A percentile compares a stretch with the other conserved stretches of the same genome.
These are phyloP conservation scores for Oriolus oriolus DNA, from an alignment of 2,113 vertebrate genomes.

Conservation along the genomic window DNA sequence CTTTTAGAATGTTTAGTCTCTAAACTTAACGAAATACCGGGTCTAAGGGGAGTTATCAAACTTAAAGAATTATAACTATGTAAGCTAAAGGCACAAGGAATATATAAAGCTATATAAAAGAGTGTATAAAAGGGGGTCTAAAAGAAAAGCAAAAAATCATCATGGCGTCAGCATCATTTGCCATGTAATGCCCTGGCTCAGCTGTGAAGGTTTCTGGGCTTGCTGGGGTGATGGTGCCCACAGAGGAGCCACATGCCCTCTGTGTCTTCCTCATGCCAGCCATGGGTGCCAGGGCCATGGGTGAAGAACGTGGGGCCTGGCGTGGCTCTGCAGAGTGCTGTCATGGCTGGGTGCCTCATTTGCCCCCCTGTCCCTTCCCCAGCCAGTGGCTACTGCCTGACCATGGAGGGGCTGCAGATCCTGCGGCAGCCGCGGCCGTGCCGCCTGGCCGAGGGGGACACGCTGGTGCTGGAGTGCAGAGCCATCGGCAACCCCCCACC, in stretches of 20 bases:
- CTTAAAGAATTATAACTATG: too few species aligned
- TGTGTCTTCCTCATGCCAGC: not conserved
- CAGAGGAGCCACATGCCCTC: not conserved
- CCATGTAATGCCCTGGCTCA: not conserved
- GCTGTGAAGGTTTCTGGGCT: not conserved
- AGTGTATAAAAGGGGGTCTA: too few species aligned
- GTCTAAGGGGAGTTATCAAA: too few species aligned
- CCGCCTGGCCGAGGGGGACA: conserved; percentile 73
- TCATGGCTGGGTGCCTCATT: not conserved
- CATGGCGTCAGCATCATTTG: too few species aligned
- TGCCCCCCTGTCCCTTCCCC: not conserved
- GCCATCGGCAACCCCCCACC: conserved; percentile 77
- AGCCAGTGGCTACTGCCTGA: conserved; percentile 62
- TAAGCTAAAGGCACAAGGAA: too few species aligned
- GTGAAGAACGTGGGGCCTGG: not conserved
- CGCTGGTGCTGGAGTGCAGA: conserved; percentile 71
- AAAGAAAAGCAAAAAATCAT: too few species aligned
- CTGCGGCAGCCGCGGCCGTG: conserved; percentile 66
- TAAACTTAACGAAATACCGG: too few species aligned
- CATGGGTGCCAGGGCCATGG: not conserved
- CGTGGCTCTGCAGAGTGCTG: not conserved
- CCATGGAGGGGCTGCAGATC: conserved; percentile 68
- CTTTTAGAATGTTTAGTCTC: too few species aligned
- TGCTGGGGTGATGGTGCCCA: not conserved
- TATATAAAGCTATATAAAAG: too few species aligned